Base-by-base conservation (phyloP, 92 coral and sea anemone genomes). In the Parazoanthus swiftii region DNA sequence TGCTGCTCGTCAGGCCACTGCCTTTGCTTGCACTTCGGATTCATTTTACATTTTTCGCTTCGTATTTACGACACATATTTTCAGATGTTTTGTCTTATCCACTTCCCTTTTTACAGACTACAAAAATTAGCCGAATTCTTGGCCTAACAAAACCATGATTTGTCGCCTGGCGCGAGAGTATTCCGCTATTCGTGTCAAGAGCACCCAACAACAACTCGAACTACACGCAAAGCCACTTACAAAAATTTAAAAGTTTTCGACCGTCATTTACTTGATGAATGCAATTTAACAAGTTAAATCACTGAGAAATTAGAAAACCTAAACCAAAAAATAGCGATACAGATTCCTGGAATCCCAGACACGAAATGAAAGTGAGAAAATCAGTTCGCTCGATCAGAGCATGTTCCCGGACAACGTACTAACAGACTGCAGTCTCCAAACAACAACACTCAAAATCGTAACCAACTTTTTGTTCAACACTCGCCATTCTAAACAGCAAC, bases 261-360 rank as follows among this genome's bases (percentile, higher is more conserved):
- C 4, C 42, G 42, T 39, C 4, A 39, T 39, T 39, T 39, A 4
- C 42, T 39, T 4, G 66, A 79, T 79, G 82, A 79, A 79, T 79
- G 82, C 82, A 79, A 79, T 79, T 10, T 23, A 79, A 79, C 33
- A 29, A 79, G 36, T 79, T 50, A 79, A 79, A 79, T 48, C 82
- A 10, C 82, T 79, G 82, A 79, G 23, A 79, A 48, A 68, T 50
- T 66, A 68, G 82, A 50, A 79, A 79, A 79, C 67, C 36, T 79
- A 79, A 79, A 79, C 13, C 82, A 79, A 68, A 79, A 46, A 79
- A 3, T 50, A 23, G 23, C 67, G 82, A 48, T 79, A 79, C 82
- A 79, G 50, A 79, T 79, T 79, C 67, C 82, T 79, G 82, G 82
- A 79, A 48, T 79, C 82, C 21, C 82, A 79, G 25, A 79, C 82